These are phyloP conservation scores for Pampusana beccarii DNA, from an alignment of 2,113 vertebrate species.

Conservation along the genomic window DNA sequence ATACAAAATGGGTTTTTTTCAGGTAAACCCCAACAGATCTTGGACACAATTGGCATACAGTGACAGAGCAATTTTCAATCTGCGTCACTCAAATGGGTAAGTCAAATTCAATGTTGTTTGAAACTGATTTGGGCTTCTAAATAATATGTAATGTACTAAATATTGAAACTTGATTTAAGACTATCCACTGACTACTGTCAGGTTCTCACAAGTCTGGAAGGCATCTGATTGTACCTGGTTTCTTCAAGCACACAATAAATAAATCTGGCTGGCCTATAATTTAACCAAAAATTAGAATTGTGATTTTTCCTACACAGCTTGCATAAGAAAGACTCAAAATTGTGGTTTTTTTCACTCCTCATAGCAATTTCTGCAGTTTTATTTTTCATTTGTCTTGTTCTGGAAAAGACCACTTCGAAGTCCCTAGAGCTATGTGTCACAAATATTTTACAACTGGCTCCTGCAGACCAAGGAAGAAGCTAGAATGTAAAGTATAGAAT, in stretches of 20 bases:
- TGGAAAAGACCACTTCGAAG: background rate
- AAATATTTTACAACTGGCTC: background rate
- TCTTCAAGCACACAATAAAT: background rate
- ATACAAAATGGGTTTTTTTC: background rate
- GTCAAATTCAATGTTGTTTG: background rate
- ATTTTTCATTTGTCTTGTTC: background rate
- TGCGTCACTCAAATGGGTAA: background rate
- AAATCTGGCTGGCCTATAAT: background rate
- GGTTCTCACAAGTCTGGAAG: background rate
- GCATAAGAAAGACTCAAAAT: background rate
- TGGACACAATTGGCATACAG: background rate
- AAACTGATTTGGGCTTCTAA: background rate
- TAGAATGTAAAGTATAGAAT: background rate
- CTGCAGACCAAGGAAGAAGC: background rate
- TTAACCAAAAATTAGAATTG: background rate
- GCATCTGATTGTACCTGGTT: fast-evolving
- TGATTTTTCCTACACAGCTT: background rate
- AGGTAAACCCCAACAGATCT: background rate
- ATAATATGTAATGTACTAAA: background rate
- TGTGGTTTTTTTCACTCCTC: background rate
- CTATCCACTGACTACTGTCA: background rate
- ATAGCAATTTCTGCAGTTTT: background rate
- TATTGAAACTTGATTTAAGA: background rate
- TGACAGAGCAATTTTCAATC: background rate
- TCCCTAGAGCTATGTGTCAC: background rate